Evolutionary conservation across 2,797 vertebrate species (phyloP), one percentile per base, ranked within the genome.

Genomic region (Lateolabrax maculatus): DNA sequence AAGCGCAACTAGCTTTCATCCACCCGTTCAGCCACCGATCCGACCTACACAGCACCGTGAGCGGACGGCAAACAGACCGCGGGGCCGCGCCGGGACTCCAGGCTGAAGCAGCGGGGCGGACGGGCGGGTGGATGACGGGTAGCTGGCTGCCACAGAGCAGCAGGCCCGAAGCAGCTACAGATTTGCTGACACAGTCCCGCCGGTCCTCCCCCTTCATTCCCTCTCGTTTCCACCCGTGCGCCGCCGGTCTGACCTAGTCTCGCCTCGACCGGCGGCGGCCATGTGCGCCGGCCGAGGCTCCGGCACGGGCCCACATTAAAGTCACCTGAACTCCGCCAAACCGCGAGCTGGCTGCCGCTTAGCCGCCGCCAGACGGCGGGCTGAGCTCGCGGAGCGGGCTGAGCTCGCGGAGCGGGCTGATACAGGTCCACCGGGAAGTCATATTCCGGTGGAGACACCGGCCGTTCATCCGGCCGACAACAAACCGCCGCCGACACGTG

Each of bases 181-280:
- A 88, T 81, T 73, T 90, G 87, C 90, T 90, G 90, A 88, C 88
- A 91, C 88, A 71, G 63, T 72, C 84, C 65, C 72, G 48, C 70
- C 61, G 60, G 61, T 81, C 18, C 49, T n/a, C 51, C 53, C 8
- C 15, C 6, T 18, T 41, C 49, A n/a, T n/a, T 55, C 65, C 36
- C 52, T 25, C 21, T 25, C 8, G 2, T 64, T 64, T 53, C 1
- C 43, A 27, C 15, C 34, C 66, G 56, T 3, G 37, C 37, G 31
- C 65, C 8, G 15, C 18, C 11, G 51, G 2, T n/a, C 37, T 21
- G 9, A 31, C 3, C 39, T 0, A 39, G 51, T 4, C 62, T 3
- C 27, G 56, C 23, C 8, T 1, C 0, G 0, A 0, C 4, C 3
- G 0, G 2, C 9, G 21, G 23, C 5, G 0, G 25, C 2, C 5